These are phyloP conservation scores for Oncorhynchus kisutch DNA, from an alignment of 2,113 vertebrate genomes.

Conservation along the genomic window DNA sequence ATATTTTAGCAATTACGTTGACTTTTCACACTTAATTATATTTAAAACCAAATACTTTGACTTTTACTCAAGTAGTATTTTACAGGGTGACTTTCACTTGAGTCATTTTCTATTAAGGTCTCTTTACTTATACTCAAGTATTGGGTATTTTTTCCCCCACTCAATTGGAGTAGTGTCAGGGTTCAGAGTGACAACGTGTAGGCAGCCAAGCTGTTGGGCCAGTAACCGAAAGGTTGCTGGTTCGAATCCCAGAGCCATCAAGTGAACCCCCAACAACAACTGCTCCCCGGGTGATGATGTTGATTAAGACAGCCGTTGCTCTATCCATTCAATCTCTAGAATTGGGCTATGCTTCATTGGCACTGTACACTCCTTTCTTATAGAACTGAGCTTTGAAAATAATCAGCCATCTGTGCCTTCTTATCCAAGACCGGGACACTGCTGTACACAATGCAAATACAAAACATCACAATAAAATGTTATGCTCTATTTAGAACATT, in stretches of 20 bases:
- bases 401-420: conserved; percentile 8
- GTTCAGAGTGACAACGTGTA: conserved; percentile 31
- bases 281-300: not conserved
- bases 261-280: not conserved
- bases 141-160: no score
- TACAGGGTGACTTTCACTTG: no score
- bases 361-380: conserved; percentile 21
- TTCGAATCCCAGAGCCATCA: no score
- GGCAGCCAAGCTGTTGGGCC: no score
- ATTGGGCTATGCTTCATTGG: conserved; percentile 19
- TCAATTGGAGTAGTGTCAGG: conserved; percentile 40
- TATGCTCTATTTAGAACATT: conserved; percentile 18
- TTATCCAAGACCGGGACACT: conserved; percentile 10
- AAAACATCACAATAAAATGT: conserved; percentile 20
- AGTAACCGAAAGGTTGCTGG: no score
- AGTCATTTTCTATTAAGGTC: no score
- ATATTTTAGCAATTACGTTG: no score
- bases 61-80: no score
- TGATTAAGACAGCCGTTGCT: conserved; percentile 4
- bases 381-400: conserved; percentile 10
- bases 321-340: not conserved
- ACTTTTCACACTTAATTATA: no score
- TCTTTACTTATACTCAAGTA: no score
- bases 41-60: no score
- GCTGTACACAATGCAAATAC: conserved; percentile 6